Percentiles rank a stretch among this genome's conserved stretches.
These are phyloP conservation scores for Peromyscus nudipes DNA, from an alignment of 2,797 vertebrate genomes.

Conservation along the genomic window DNA sequence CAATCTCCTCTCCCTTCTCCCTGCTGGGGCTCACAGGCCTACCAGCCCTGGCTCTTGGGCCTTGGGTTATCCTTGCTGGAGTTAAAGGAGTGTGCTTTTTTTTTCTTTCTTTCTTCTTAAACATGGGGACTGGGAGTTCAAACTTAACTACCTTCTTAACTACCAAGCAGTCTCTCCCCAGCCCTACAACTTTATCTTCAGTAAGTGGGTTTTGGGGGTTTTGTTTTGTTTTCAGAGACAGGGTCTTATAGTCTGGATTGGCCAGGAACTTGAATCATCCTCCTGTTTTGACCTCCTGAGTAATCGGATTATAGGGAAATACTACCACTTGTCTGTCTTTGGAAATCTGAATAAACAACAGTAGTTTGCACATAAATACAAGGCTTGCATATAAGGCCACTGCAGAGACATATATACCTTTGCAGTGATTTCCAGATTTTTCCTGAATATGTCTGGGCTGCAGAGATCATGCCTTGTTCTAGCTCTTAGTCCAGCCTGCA, in stretches of 20 bases:
- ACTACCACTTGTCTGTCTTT: not conserved
- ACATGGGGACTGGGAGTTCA: not conserved
- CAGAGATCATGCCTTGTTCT: not conserved
- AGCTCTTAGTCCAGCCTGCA: not conserved
- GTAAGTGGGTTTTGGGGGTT: too few species aligned
- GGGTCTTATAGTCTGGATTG: not conserved
- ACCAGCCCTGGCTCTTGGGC: not conserved
- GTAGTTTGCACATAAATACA: not conserved
- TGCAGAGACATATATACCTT: not conserved
- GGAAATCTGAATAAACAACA: conserved; percentile 49
- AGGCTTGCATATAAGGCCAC: not conserved
- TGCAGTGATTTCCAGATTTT: not conserved
- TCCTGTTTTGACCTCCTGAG: not conserved
- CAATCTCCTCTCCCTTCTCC: not conserved
- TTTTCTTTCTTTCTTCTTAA: not conserved
- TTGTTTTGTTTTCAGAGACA: not conserved
- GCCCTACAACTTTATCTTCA: not conserved
- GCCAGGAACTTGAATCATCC: not conserved
- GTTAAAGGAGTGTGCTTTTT: not conserved
- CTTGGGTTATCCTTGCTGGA: not conserved
- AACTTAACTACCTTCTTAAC: not conserved
- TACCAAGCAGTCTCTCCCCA: not conserved
- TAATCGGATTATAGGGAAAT: not conserved
- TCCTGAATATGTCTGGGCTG: not conserved
- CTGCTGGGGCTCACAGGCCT: not conserved